A percentile compares a stretch with the other conserved stretches of the same genome.
Conservation (phyloP, 2,113 vertebrate genomes). For the Cichladusa arquata region DNA sequence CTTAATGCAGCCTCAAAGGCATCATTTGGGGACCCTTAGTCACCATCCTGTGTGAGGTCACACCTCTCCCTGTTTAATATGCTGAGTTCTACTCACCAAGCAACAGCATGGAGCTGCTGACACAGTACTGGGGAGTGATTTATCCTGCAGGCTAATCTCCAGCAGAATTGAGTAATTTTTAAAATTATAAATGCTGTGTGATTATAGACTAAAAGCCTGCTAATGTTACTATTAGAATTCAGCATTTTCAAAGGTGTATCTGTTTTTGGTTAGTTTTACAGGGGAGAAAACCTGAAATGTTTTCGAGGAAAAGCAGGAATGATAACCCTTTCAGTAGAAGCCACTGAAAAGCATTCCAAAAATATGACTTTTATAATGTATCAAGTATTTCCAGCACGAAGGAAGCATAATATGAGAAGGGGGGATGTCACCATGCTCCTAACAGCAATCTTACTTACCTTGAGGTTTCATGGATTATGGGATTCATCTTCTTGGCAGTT, state of each 20-base stretch:
- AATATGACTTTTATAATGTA: neutral
- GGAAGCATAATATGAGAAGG: neutral
- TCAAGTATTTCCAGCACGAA: neutral
- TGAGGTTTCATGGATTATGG: neutral
- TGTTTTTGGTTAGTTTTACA: neutral
- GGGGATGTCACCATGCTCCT: neutral
- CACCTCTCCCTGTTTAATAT: neutral
- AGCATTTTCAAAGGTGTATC: neutral
- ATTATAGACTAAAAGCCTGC: constrained; percentile 22
- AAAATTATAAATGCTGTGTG: constrained; percentile 50
- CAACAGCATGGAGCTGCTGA: neutral
- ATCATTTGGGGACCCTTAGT: neutral
- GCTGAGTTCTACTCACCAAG: neutral
- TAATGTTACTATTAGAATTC: neutral
- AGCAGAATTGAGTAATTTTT: constrained; percentile 11
- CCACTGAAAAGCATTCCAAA: neutral
- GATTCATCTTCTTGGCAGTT: neutral
- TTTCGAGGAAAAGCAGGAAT: neutral
- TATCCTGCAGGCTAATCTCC: constrained; percentile 24
- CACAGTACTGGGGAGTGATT: neutral
- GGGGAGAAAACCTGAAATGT: neutral
- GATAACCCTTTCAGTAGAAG: neutral
- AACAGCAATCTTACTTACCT: neutral
- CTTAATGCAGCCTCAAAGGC: neutral
- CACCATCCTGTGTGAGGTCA: neutral